A percentile compares a stretch with the other conserved stretches of the same genome.
Conservation (phyloP, 2,888 invertebrate genomes). For the Pharmacophagus antenor region DNA sequence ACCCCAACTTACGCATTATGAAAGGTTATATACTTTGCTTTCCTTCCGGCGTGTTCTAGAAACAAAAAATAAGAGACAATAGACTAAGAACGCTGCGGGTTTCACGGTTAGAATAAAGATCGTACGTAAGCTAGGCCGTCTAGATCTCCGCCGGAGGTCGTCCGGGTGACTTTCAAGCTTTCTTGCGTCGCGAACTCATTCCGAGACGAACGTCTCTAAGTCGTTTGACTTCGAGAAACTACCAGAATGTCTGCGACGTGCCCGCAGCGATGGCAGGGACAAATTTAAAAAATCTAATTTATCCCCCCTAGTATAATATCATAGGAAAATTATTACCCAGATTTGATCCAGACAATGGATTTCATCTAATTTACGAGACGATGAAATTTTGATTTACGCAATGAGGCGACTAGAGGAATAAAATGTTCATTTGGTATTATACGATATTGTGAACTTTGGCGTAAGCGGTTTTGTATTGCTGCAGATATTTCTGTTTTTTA, state of each 20-base stretch:
- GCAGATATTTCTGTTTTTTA: no score
- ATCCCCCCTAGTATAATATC: not conserved
- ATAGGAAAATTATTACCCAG: not conserved
- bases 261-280: not conserved
- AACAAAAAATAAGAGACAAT: not conserved
- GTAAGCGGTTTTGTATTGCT: no score
- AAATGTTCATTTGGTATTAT: no score
- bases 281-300: constrained; percentile 2
- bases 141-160: constrained; percentile 19
- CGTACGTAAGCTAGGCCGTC: constrained; percentile 11
- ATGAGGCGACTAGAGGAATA: no score
- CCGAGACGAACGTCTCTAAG: not conserved
- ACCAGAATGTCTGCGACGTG: not conserved
- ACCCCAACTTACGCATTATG: not conserved
- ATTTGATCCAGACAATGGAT: no score
- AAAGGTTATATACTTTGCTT: constrained; percentile 12
- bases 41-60: constrained; percentile 12
- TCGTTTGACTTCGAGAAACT: no score
- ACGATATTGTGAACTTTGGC: no score
- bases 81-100: constrained; percentile 11
- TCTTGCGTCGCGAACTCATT: not conserved
- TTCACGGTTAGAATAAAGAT: constrained; percentile 13
- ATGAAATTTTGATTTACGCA: no score
- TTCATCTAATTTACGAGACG: no score
- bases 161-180: constrained; percentile 16